These are phyloP conservation scores for Scomber scombrus DNA, from an alignment of 2,113 vertebrate genomes.

Conservation along the genomic window DNA sequence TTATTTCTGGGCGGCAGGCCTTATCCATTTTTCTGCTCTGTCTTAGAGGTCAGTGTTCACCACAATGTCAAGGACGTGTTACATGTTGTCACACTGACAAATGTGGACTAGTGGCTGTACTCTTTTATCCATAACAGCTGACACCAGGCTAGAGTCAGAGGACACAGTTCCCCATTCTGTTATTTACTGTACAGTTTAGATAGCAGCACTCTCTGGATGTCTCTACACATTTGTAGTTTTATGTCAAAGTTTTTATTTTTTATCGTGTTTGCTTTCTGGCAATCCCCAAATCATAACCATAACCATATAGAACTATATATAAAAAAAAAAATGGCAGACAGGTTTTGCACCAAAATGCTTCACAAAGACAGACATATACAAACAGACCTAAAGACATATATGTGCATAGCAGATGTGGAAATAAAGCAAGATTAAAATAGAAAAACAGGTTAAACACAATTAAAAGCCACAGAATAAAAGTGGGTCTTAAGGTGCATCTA, in stretches of 20 bases:
- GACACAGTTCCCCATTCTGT: constrained; percentile 8
- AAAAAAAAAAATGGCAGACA: too few species aligned
- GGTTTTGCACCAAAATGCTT: too few species aligned
- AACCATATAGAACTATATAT: background rate
- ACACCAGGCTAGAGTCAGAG: constrained; percentile 29
- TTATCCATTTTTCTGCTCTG: constrained; percentile 6
- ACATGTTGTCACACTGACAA: constrained; percentile 61
- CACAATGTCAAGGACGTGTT: constrained; percentile 54
- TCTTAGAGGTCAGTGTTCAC: constrained; percentile 60
- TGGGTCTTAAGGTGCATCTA: too few species aligned
- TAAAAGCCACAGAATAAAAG: too few species aligned
- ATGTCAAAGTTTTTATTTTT: too few species aligned
- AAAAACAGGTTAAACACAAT: too few species aligned
- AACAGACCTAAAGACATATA: too few species aligned
- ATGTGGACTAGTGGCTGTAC: constrained; percentile 28
- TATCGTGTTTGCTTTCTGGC: background rate
- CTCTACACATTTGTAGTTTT: background rate
- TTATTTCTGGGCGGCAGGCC: constrained; percentile 15
- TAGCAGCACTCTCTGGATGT: background rate
- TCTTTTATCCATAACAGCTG: constrained; percentile 38
- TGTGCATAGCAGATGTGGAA: too few species aligned
- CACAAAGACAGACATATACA: too few species aligned
- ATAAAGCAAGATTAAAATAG: too few species aligned
- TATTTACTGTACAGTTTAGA: constrained; percentile 3
- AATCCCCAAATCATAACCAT: background rate